Evolutionary conservation across 2,797 vertebrate species (phyloP).

Genomic region (Sphenopsis melanotis): DNA sequence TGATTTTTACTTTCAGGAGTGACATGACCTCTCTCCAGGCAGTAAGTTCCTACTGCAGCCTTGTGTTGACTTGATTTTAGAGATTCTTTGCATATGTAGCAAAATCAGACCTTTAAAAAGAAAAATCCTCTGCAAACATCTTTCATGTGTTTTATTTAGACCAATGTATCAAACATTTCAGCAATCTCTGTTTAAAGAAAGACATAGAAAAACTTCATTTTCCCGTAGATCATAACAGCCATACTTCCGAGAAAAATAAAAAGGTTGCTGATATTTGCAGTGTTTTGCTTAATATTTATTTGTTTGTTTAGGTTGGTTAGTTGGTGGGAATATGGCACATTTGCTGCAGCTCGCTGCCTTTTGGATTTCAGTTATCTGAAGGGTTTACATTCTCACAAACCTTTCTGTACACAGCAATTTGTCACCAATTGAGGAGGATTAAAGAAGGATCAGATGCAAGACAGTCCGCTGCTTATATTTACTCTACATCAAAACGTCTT

Average conservation of each 20-base stretch:
- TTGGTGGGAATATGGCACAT: conserved; percentile 11
- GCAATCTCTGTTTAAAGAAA: background rate
- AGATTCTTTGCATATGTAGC: background rate
- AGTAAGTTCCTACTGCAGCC: background rate
- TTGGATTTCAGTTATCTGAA: conserved; percentile 9
- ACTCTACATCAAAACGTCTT: conserved; percentile 50
- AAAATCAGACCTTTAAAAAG: background rate
- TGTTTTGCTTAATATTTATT: background rate
- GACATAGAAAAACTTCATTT: background rate
- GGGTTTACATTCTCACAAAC: conserved; percentile 6
- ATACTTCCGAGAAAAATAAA: background rate
- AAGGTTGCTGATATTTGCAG: background rate
- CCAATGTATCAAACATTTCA: background rate
- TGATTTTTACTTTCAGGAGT: background rate
- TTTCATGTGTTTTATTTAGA: background rate
- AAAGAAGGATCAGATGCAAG: conserved; percentile 61
- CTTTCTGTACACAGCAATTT: conserved; percentile 45
- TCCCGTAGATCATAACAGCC: background rate
- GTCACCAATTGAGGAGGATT: conserved; percentile 50
- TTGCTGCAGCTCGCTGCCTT: background rate
- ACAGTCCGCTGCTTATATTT: conserved; percentile 59
- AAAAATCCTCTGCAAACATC: background rate
- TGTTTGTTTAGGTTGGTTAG: background rate
- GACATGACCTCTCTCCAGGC: background rate
- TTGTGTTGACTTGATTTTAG: background rate